These are phyloP conservation scores for Tragelaphus eurycerus DNA, from an alignment of 2,797 vertebrate genomes.

Conservation along the genomic window DNA sequence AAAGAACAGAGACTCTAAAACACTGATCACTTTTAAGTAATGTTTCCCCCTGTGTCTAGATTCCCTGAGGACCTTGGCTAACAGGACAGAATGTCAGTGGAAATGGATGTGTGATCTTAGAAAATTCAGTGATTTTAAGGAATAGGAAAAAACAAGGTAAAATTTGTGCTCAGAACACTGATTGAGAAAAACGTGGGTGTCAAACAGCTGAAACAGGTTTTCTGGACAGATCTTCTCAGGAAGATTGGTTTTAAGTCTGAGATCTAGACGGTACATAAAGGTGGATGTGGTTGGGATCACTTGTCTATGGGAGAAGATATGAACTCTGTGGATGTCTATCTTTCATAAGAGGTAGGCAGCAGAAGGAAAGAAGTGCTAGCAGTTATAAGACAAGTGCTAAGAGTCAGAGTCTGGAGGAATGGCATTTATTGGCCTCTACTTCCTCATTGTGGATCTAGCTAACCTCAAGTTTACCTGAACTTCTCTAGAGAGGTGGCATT, in stretches of 20 bases:
- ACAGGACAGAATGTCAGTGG: background rate
- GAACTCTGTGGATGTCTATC: background rate
- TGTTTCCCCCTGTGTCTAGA: constrained; percentile 16
- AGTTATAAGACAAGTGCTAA: background rate
- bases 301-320: background rate
- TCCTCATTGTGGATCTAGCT: background rate
- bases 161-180: background rate
- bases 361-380: background rate
- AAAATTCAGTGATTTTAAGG: constrained; percentile 2
- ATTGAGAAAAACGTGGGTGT: background rate
- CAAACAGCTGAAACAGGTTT: background rate
- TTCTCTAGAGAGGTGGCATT: background rate
- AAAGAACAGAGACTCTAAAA: constrained; percentile 57
- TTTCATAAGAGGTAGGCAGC: background rate
- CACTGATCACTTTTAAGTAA: constrained; percentile 38
- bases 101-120: constrained; percentile 41
- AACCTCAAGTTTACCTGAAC: background rate
- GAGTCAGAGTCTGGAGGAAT: background rate
- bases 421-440: constrained; percentile 27
- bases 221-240: background rate
- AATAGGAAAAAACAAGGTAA: background rate
- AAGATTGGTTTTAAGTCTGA: background rate
- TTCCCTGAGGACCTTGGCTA: constrained; percentile 2
- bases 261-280: background rate
- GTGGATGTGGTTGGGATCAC: background rate